Base-by-base conservation (phyloP, 2,888 invertebrate species). In the Caenorhabditis parvicauda region DNA sequence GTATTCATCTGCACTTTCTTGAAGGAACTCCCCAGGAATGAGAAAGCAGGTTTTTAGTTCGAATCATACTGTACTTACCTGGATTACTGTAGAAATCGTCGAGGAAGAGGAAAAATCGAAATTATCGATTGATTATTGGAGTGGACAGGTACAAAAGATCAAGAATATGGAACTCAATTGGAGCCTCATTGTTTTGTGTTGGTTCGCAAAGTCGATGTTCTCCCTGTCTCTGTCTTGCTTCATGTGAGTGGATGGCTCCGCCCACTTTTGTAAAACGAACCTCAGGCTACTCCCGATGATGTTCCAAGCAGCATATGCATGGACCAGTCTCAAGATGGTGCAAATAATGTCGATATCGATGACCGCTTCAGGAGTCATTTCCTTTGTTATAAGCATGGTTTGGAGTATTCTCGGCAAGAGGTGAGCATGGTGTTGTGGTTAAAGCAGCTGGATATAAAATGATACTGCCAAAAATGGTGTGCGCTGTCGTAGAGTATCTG, bases 251-350 rank as follows among this genome's bases (percentile, higher is more conserved):
- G n/a, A n/a, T n/a, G n/a, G n/a, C n/a, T n/a, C n/a, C n/a, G n/a
- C n/a, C n/a, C n/a, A n/a, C n/a, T n/a, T n/a, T n/a, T n/a, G n/a
- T n/a, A n/a, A n/a, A n/a, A n/a, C n/a, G n/a, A n/a, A 56, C 4
- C 52, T 63, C 12, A 14, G 58, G 24, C 58, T 58, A 22, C 54
- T 63, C 17, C 45, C 59, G 4, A 37, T 63, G 35, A 63, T 63
- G 63, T 54, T 57, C 7, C 54, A 62, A 38, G n/a, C 35, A n/a
- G 35, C 35, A n/a, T 63, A 63, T 32, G 63, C 58, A 2, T 63
- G 63, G 63, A 55, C 58, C 21, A 58, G 63, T 38, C 55, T 59
- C 32, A 45, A 58, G n/a, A 63, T 58, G 2, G 63, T 63, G 21
- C 27, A 55, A 45, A 53, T 63, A 22, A 63, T 56, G 0, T 63